phyloP scores from a whole-genome alignment of 2,888 invertebrate genomes.

The Catocala fraxini region DNA sequence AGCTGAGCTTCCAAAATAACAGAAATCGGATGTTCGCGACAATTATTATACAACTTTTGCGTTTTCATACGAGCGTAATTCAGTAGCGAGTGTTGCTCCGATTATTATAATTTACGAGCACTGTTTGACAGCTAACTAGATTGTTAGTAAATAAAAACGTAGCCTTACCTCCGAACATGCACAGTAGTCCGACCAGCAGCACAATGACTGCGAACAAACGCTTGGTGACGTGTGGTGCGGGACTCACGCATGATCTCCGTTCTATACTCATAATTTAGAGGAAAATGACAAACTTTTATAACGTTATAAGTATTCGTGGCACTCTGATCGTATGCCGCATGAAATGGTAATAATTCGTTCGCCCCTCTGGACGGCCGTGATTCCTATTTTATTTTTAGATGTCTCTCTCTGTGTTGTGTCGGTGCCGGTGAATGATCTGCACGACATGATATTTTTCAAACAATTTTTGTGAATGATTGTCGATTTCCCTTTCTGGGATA shows the following conservation, averaged over 20 bases:
- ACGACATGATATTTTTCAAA: slow-evolving; percentile 49
- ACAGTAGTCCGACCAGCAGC: slow-evolving; percentile 71
- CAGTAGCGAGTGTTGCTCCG: slow-evolving; percentile 11
- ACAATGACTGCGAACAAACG: slow-evolving; percentile 71
- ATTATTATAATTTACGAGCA: slow-evolving; percentile 31
- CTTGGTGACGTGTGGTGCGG: slow-evolving; percentile 71
- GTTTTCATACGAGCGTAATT: background rate
- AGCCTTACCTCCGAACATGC: slow-evolving; percentile 77
- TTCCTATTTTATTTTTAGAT: slow-evolving; percentile 73
- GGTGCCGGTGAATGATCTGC: slow-evolving; percentile 64
- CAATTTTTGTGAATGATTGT: slow-evolving; percentile 44
- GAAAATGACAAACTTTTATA: slow-evolving; percentile 25
- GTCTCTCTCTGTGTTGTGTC: slow-evolving; percentile 70
- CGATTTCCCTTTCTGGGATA: slow-evolving; percentile 42
- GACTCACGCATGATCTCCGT: slow-evolving; percentile 64
- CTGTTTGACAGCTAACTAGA: slow-evolving; percentile 11
- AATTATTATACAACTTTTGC: background rate
- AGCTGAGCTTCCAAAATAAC: slow-evolving; percentile 16
- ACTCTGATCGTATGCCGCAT: slow-evolving; percentile 38
- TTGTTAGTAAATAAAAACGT: slow-evolving; percentile 56
- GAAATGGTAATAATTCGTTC: slow-evolving; percentile 49
- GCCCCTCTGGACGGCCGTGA: slow-evolving; percentile 62
- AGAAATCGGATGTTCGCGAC: background rate
- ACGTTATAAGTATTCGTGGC: slow-evolving; percentile 36
- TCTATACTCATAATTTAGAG: slow-evolving; percentile 63